phyloP scores from a whole-genome alignment of 1,140 invertebrate genomes.

The Drosophila kohkoa region DNA sequence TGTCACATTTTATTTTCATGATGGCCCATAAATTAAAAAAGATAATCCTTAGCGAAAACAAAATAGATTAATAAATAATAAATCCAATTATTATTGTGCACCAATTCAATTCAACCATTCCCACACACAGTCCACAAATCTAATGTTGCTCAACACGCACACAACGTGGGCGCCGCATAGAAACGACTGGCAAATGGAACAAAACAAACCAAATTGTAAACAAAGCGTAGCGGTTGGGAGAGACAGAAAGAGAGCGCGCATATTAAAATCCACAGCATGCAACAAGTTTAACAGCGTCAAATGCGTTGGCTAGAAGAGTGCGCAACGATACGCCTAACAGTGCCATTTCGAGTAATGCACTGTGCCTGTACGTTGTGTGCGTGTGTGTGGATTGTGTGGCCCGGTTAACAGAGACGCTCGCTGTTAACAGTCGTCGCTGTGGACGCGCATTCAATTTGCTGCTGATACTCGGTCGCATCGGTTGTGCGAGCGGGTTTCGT shows the following conservation, averaged over 20 bases:
- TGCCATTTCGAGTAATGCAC: slow-evolving; percentile 23
- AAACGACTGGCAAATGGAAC: slow-evolving; percentile 37
- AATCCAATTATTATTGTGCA: slow-evolving; percentile 1
- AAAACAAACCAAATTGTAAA: slow-evolving; percentile 47
- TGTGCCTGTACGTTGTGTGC: neutral
- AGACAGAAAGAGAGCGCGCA: neutral
- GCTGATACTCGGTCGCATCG: slow-evolving; percentile 49
- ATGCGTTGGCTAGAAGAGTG: slow-evolving; percentile 9
- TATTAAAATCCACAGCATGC: slow-evolving; percentile 61
- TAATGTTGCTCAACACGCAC: slow-evolving; percentile 29
- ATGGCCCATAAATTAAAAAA: slow-evolving; percentile 4
- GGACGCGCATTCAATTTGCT: slow-evolving; percentile 46
- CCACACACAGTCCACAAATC: neutral
- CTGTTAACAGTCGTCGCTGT: slow-evolving; percentile 12
- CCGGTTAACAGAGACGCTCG: slow-evolving; percentile 7
- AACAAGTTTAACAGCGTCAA: slow-evolving; percentile 62
- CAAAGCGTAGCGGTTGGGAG: slow-evolving; percentile 2
- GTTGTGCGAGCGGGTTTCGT: slow-evolving; percentile 50
- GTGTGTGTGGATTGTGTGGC: slow-evolving; percentile 28
- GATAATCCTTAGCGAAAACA: neutral
- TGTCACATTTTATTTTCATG: slow-evolving; percentile 5
- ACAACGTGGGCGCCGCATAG: slow-evolving; percentile 3
- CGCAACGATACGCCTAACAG: slow-evolving; percentile 2
- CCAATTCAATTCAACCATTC: neutral
- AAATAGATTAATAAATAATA: slow-evolving; percentile 7